Evolutionary conservation across 2,113 vertebrate species (phyloP).

Genomic region (Scomber japonicus): DNA sequence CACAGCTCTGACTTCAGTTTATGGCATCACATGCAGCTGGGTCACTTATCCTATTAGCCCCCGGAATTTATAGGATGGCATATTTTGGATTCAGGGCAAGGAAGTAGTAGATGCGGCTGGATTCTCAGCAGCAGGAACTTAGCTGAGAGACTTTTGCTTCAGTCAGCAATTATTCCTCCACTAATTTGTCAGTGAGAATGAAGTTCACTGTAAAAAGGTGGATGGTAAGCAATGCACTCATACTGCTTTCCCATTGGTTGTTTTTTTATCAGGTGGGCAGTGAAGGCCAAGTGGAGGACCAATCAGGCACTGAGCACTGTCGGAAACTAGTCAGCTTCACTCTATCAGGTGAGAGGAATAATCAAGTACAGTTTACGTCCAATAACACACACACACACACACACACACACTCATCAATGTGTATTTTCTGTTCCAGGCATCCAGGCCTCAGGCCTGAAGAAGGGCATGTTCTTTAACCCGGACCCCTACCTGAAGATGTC

Average conservation of each 20-base stretch:
- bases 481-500: constrained; percentile 99
- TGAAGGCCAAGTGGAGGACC: constrained; percentile 88
- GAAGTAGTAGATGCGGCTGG: background rate
- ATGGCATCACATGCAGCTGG: too few relatives aligned
- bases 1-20: too few relatives aligned
- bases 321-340: constrained; percentile 96
- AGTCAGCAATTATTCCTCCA: background rate
- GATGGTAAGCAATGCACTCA: background rate
- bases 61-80: too few relatives aligned
- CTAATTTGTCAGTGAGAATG: background rate
- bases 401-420: background rate
- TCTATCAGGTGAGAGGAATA: constrained; percentile 88
- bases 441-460: constrained; percentile 93
- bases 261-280: constrained; percentile 81
- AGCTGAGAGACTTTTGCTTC: constrained; percentile 18
- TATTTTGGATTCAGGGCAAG: background rate
- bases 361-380: background rate
- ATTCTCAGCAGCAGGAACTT: background rate
- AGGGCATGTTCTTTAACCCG: constrained; percentile 99
- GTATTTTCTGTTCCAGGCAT: constrained; percentile 85
- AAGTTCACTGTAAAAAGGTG: background rate
- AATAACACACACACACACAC: background rate
- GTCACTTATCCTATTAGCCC: too few relatives aligned
- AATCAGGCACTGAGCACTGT: constrained; percentile 88
- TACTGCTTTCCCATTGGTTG: constrained; percentile 34